Conservation (phyloP, 1,140 invertebrate species). For the Drosophila kikkawai region DNA sequence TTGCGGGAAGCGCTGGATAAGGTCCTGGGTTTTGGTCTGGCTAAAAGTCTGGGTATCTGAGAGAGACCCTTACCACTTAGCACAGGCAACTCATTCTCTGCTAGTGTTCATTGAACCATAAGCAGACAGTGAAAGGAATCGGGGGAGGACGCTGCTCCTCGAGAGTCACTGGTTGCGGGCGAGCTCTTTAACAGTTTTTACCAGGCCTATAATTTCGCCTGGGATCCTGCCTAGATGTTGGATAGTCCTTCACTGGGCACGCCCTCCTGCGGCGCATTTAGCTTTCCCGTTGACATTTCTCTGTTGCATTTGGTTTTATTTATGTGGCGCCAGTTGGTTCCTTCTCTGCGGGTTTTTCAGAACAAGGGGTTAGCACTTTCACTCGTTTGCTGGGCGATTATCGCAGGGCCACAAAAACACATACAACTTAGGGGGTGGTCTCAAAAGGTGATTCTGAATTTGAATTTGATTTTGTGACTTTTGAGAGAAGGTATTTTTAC, state of each 20-base stretch:
- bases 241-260: slow-evolving; percentile 34
- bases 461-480: not conserved
- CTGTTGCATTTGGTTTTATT: slow-evolving; percentile 67
- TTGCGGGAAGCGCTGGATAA: slow-evolving; percentile 16
- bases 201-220: slow-evolving; percentile 65
- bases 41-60: slow-evolving; percentile 12
- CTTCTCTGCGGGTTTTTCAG: slow-evolving; percentile 12
- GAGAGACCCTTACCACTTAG: not conserved
- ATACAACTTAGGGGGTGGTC: not conserved
- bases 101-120: slow-evolving; percentile 68
- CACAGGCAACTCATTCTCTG: slow-evolving; percentile 20
- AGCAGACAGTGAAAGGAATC: slow-evolving; percentile 29
- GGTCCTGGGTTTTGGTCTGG: slow-evolving; percentile 7
- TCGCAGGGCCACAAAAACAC: slow-evolving; percentile 1
- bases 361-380: slow-evolving; percentile 8
- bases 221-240: slow-evolving; percentile 25
- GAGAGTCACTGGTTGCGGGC: slow-evolving; percentile 13
- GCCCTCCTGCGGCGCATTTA: slow-evolving; percentile 65
- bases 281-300: slow-evolving; percentile 67
- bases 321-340: slow-evolving; percentile 74
- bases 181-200: slow-evolving; percentile 46
- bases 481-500: not conserved
- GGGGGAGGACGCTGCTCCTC: slow-evolving; percentile 1
- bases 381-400: slow-evolving; percentile 27
- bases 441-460: not conserved